Conservation (phyloP, 2,797 vertebrate species). For the Manis crassicaudata region DNA sequence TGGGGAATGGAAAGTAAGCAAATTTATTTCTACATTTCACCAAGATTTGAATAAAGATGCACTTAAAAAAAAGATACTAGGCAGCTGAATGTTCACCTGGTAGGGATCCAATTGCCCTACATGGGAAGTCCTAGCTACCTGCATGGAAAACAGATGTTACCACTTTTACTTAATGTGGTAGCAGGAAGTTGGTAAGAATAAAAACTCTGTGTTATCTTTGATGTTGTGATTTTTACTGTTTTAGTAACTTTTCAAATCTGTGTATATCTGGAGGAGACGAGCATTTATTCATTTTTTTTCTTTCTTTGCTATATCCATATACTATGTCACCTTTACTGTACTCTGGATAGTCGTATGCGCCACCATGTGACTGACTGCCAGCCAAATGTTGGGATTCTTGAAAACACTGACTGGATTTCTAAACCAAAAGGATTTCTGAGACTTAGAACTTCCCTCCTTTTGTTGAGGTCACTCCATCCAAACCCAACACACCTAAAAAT, state of each 20-base stretch:
- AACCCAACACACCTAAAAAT: background rate
- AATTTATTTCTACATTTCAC: constrained; percentile 47
- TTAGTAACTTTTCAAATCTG: constrained; percentile 41
- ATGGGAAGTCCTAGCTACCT: constrained; percentile 65
- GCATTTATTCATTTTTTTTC: background rate
- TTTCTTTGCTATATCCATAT: background rate
- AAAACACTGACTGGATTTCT: background rate
- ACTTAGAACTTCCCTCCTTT: background rate
- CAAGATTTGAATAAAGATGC: constrained; percentile 64
- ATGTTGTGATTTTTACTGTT: constrained; percentile 55
- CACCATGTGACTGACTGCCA: background rate
- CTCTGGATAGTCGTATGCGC: background rate
- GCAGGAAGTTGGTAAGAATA: constrained; percentile 37
- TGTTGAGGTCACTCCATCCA: background rate
- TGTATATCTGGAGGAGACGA: background rate
- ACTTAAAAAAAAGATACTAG: constrained; percentile 53
- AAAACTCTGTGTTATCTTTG: constrained; percentile 56
- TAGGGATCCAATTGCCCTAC: constrained; percentile 69
- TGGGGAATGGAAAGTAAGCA: background rate
- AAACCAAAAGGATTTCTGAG: background rate
- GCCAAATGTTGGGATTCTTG: background rate
- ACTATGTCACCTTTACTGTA: background rate
- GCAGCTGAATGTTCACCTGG: constrained; percentile 65
- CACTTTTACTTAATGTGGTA: constrained; percentile 65
- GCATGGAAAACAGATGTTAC: constrained; percentile 76